These are phyloP conservation scores for Brotula barbata DNA, from an alignment of 2,797 vertebrate genomes.

Conservation along the genomic window DNA sequence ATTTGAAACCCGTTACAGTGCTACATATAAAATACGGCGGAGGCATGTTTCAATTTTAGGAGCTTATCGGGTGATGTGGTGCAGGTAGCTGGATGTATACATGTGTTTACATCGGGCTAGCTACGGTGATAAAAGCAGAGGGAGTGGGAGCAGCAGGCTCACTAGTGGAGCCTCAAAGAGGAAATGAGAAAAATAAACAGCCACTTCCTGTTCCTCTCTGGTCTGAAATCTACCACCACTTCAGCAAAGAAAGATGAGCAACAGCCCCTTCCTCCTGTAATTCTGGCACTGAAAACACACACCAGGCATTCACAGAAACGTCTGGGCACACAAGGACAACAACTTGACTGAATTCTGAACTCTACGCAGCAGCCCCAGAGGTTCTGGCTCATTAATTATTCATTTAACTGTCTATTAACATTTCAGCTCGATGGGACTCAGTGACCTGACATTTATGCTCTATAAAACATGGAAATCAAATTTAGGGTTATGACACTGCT, in stretches of 20 bases:
- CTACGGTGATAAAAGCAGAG: slow-evolving; percentile 59
- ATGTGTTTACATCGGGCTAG: slow-evolving; percentile 14
- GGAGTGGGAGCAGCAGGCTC: slow-evolving; percentile 66
- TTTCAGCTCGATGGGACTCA: slow-evolving; percentile 47
- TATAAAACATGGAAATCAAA: slow-evolving; percentile 50
- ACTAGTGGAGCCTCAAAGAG: slow-evolving; percentile 73
- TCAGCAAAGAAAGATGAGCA: slow-evolving; percentile 40
- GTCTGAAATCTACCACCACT: slow-evolving; percentile 64
- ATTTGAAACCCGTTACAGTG: no score
- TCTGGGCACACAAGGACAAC: neutral
- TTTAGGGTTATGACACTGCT: slow-evolving; percentile 3
- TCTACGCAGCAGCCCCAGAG: slow-evolving; percentile 16
- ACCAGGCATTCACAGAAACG: neutral
- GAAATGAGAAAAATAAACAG: slow-evolving; percentile 86
- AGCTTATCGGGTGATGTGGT: neutral
- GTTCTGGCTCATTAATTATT: slow-evolving; percentile 60
- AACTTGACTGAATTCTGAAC: slow-evolving; percentile 12
- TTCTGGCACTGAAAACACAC: neutral
- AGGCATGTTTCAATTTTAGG: neutral
- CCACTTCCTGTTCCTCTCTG: slow-evolving; percentile 80
- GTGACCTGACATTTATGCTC: slow-evolving; percentile 65
- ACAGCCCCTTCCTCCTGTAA: neutral
- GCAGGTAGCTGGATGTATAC: slow-evolving; percentile 1
- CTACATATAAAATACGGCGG: neutral
- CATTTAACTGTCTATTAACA: slow-evolving; percentile 54